phyloP scores from a whole-genome alignment of 2,888 invertebrate genomes.

The Empis stercorea region DNA sequence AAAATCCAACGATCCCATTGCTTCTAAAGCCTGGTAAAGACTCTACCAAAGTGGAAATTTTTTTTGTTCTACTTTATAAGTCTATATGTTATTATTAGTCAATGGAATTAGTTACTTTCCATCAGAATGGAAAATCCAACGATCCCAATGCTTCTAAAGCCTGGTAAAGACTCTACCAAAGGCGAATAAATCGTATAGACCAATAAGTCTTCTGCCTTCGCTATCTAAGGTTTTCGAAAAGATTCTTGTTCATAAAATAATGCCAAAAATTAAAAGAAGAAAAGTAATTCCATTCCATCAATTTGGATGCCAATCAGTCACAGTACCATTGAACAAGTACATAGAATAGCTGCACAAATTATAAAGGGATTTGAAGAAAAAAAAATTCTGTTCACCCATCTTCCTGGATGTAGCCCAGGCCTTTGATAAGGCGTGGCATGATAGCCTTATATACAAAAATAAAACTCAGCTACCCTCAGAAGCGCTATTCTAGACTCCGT shows the following conservation, averaged over 20 bases:
- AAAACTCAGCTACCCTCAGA: not conserved
- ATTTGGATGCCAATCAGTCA: not conserved
- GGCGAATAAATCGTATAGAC: conserved; percentile 1
- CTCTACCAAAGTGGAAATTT: no score
- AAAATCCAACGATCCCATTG: no score
- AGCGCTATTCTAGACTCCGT: no score
- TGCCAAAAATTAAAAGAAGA: not conserved
- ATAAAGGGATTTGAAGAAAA: not conserved
- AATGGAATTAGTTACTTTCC: no score
- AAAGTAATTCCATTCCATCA: not conserved
- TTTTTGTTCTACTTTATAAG: no score
- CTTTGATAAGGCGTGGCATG: not conserved
- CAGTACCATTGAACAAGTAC: not conserved
- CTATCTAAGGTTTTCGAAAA: conserved; percentile 6
- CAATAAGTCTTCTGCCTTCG: not conserved
- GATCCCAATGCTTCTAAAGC: conserved; percentile 2
- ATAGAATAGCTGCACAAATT: not conserved
- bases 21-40: not conserved
- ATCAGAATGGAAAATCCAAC: not conserved
- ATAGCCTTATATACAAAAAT: not conserved
- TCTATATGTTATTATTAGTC: no score
- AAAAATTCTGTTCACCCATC: not conserved
- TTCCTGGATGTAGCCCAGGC: not conserved
- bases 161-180: not conserved
- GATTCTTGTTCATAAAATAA: not conserved